Evolutionary conservation across 2,888 invertebrate genomes (phyloP), one percentile per base, ranked within the genome.

Genomic region (Lacanobia oleracea): DNA sequence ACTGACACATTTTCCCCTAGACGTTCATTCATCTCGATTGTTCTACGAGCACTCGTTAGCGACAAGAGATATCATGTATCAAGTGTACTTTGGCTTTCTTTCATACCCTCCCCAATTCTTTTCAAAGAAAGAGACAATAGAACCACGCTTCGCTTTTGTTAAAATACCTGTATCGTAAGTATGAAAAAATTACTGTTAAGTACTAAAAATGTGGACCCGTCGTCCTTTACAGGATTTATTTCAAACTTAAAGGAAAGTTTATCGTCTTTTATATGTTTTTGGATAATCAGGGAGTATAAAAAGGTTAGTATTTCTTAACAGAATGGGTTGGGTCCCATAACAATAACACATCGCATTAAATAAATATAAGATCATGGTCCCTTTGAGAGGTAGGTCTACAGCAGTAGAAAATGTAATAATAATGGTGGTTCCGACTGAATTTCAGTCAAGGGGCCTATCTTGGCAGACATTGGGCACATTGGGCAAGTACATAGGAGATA

Each of bases 51-150:
- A 23, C 63, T 50, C 48, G 14, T 63, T 67, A 63, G 63, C 5
- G 16, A 51, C 14, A 51, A 50, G 48, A 62, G 48, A 14, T 67
- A 51, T 67, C 67, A 64, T 37, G 40, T 67, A 51, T 64, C 40
- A 50, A 67, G 23, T 33, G 33, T 59, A n/a, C 33, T 59, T 23
- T 10, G 8, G 10, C 23, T 23, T 23, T 37, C 50, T 50, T 67
- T 50, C 40, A 12, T 40, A 40, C 4, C 10, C 33, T 10, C n/a
- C 21, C 9, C 48, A n/a, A 50, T 50, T 63, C 23, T 23, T 50
- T 40, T 23, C 10, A 5, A 23, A 23, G 21, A 48, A 64, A 14
- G 7, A 67, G 23, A 50, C 14, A 50, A 63, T 33, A 43, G 43
- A 10, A n/a, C 6, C 14, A n/a, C 16, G 59, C 9, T 60, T 21